A percentile compares a stretch with the other conserved stretches of the same genome.
Conservation (phyloP, 2,888 invertebrate species). For the Chaitophorus viminalis region DNA sequence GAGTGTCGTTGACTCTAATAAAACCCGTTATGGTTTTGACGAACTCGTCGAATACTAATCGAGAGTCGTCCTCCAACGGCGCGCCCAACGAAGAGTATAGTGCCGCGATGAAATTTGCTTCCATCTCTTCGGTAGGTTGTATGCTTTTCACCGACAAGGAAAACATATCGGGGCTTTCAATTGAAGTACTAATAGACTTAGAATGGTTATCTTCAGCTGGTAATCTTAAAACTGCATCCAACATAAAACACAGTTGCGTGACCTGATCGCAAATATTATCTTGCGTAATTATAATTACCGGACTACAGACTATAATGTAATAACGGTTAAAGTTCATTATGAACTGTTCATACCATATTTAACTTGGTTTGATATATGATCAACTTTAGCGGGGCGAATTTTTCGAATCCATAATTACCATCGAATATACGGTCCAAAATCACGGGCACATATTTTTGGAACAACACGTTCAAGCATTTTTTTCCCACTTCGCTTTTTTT, state of each 20-base stretch:
- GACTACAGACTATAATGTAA: too few species aligned
- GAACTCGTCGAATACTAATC: constrained; percentile 80
- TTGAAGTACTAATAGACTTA: background rate
- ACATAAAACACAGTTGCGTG: constrained; percentile 82
- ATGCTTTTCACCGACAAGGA: background rate
- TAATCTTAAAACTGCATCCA: constrained; percentile 74
- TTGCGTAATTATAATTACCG: too few species aligned
- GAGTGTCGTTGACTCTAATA: constrained; percentile 71
- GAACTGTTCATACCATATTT: constrained; percentile 79
- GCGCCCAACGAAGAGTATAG: constrained; percentile 89
- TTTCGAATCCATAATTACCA: constrained; percentile 52
- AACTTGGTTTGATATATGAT: constrained; percentile 86
- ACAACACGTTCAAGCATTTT: constrained; percentile 72
- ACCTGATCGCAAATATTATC: constrained; percentile 69
- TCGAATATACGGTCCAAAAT: constrained; percentile 70
- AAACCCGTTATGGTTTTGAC: constrained; percentile 80
- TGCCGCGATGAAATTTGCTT: constrained; percentile 79
- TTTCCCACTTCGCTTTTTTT: constrained; percentile 71
- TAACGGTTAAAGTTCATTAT: too few species aligned
- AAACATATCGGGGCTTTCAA: background rate
- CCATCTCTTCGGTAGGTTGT: constrained; percentile 69
- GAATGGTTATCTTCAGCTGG: background rate
- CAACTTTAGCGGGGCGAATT: constrained; percentile 74
- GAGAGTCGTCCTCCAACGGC: constrained; percentile 75
- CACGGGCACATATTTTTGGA: constrained; percentile 80